These are phyloP conservation scores for Pelobates cultripes DNA, from an alignment of 2,797 vertebrate genomes.

Conservation along the genomic window DNA sequence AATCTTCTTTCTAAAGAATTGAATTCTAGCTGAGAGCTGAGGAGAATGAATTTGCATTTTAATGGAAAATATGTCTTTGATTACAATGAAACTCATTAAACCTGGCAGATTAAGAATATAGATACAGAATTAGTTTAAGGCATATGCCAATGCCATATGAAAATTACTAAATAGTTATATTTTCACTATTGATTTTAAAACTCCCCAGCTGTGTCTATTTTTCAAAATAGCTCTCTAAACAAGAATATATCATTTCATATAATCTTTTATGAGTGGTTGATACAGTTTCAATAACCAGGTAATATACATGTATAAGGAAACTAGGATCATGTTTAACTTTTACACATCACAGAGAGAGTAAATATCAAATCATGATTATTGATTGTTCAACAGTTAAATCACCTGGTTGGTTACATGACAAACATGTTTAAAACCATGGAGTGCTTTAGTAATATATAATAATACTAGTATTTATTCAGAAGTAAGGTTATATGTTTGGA, in stretches of 20 bases:
- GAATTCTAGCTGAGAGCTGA: slow-evolving; percentile 41
- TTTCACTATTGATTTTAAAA: slow-evolving; percentile 17
- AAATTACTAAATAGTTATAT: slow-evolving; percentile 35
- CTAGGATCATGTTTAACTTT: background rate
- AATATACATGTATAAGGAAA: background rate
- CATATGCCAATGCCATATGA: slow-evolving; percentile 38
- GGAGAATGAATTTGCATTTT: slow-evolving; percentile 55
- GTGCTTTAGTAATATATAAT: too few species aligned
- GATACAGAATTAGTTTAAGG: slow-evolving; percentile 47
- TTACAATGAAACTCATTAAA: slow-evolving; percentile 57
- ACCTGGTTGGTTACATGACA: background rate
- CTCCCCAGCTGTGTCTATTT: slow-evolving; percentile 30
- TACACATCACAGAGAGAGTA: background rate
- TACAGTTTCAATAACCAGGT: background rate
- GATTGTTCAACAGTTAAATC: background rate
- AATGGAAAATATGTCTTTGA: slow-evolving; percentile 55
- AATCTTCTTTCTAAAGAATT: slow-evolving; percentile 51
- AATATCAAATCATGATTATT: background rate
- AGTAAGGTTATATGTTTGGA: too few species aligned
- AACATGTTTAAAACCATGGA: too few species aligned
- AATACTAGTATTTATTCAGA: too few species aligned
- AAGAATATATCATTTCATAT: slow-evolving; percentile 19
- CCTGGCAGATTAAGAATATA: slow-evolving; percentile 39
- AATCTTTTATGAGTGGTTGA: background rate
- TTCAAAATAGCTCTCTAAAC: slow-evolving; percentile 37